Percentiles rank a stretch among this genome's conserved stretches.
These are phyloP conservation scores for Tokudaia tokunoshimensis DNA, from an alignment of 2,797 vertebrate species.

Conservation along the genomic window DNA sequence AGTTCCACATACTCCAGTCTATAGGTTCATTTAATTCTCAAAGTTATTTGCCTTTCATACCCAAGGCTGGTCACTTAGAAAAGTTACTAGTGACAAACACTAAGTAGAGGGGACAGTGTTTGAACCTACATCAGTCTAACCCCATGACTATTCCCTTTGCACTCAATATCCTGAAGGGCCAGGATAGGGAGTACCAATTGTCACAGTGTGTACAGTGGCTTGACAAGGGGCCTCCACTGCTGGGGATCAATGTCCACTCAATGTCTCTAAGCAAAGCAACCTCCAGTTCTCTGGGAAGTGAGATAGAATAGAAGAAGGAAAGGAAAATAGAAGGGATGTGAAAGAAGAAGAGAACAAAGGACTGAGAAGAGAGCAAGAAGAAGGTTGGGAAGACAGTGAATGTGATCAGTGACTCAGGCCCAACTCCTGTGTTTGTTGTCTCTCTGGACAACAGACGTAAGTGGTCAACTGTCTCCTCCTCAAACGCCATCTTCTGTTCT, in stretches of 20 bases:
- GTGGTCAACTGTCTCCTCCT: neutral
- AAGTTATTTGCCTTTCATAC: neutral
- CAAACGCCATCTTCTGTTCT: neutral
- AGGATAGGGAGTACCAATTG: neutral
- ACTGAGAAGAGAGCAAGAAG: neutral
- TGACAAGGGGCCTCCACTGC: fast-evolving
- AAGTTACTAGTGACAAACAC: neutral
- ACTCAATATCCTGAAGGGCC: neutral
- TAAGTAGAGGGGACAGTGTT: neutral
- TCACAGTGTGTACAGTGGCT: neutral
- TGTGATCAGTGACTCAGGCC: neutral
- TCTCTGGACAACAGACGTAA: neutral
- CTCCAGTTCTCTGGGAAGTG: neutral
- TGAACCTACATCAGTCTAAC: neutral
- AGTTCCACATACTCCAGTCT: neutral
- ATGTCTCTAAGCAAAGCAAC: neutral
- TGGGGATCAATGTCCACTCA: neutral
- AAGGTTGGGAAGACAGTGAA: neutral
- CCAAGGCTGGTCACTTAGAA: neutral
- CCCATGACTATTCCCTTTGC: neutral
- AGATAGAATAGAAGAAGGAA: neutral
- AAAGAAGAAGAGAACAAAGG: neutral
- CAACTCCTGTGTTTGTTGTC: neutral
- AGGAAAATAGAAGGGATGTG: neutral
- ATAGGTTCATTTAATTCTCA: neutral